Conservation (phyloP, 2,888 invertebrate species). For the Morpho helenor region DNA sequence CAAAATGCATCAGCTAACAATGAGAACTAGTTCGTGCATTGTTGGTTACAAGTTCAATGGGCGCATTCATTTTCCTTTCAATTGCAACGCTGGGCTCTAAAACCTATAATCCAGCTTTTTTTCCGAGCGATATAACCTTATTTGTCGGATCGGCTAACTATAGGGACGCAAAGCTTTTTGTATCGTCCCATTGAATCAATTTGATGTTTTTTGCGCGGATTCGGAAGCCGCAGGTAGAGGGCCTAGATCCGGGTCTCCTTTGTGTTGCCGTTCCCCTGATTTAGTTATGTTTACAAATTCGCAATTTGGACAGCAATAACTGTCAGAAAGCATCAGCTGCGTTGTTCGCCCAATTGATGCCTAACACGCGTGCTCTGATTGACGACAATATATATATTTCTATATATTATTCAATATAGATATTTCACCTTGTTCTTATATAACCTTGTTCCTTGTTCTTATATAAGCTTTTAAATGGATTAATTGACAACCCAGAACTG, state of each 20-base stretch:
- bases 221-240: slow-evolving; percentile 78
- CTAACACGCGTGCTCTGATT: slow-evolving; percentile 26
- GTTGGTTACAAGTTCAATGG: slow-evolving; percentile 27
- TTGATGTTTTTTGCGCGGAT: slow-evolving; percentile 67
- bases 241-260: slow-evolving; percentile 71
- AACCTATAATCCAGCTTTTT: slow-evolving; percentile 62
- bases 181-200: slow-evolving; percentile 65
- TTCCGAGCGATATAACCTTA: slow-evolving; percentile 68
- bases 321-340: slow-evolving; percentile 71
- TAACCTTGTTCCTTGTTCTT: too few species aligned
- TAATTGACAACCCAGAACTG: too few species aligned
- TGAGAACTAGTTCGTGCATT: slow-evolving; percentile 38
- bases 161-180: slow-evolving; percentile 70
- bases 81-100: slow-evolving; percentile 31
- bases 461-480: too few species aligned
- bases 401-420: too few species aligned
- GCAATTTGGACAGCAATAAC: slow-evolving; percentile 69
- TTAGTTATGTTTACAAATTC: slow-evolving; percentile 72
- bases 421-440: too few species aligned
- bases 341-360: slow-evolving; percentile 55
- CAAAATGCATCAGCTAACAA: slow-evolving; percentile 40
- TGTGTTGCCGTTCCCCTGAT: slow-evolving; percentile 58
- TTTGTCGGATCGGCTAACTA: slow-evolving; percentile 71
- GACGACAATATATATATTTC: slow-evolving; percentile 24
- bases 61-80: slow-evolving; percentile 27